Percentiles rank a stretch among this genome's conserved stretches.
Conservation (phyloP, 2,797 vertebrate genomes). For the Malacoctenus gilli region DNA sequence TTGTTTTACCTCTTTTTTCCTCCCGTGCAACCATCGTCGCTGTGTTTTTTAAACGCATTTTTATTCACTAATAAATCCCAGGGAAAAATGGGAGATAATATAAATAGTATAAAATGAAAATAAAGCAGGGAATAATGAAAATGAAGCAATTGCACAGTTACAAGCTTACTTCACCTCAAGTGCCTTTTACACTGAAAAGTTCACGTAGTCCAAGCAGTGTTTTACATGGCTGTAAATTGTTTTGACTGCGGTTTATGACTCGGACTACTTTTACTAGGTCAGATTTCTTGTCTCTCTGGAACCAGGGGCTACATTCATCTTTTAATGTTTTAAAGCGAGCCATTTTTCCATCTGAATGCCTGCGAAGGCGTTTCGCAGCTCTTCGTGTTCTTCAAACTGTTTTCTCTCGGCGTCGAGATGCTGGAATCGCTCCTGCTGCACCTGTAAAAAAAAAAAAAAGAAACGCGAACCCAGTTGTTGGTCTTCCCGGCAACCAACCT, state of each 20-base stretch:
- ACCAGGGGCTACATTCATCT: not conserved
- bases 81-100: conserved; percentile 7
- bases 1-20: conserved; percentile 5
- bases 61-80: conserved; percentile 14
- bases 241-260: not conserved
- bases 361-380: not conserved
- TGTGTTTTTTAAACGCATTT: conserved; percentile 26
- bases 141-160: not conserved
- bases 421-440: not conserved
- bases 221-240: not conserved
- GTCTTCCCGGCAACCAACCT: no score
- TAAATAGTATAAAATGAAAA: conserved; percentile 12
- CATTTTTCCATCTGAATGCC: not conserved
- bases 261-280: not conserved
- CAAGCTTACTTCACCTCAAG: not conserved
- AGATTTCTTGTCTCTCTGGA: not conserved
- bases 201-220: not conserved
- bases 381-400: conserved; percentile 1
- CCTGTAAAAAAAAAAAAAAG: not conserved
- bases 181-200: not conserved
- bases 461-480: no score
- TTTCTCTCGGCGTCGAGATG: no score
- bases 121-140: not conserved
- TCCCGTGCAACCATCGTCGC: conserved; percentile 11
- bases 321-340: not conserved